Evolutionary conservation across 2,888 invertebrate species (phyloP).

Genomic region (Caenorhabditis parvicauda): DNA sequence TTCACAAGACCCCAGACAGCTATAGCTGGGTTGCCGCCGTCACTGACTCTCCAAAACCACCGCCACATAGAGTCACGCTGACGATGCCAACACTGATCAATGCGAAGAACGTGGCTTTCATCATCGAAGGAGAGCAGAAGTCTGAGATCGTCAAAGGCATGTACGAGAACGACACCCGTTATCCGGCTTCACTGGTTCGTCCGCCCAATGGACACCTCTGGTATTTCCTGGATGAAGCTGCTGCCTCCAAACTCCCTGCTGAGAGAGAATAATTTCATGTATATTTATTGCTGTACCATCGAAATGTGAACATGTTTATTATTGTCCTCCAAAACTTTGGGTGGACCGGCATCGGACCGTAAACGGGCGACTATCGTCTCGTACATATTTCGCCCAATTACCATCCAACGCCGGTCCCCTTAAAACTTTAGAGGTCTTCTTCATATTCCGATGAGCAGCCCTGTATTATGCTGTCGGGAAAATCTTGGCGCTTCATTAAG

Average conservation of each 20-base stretch:
- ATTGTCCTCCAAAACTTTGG: too few relatives aligned
- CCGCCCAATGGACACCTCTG: conserved; percentile 25
- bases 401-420: too few relatives aligned
- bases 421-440: too few relatives aligned
- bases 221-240: conserved; percentile 29
- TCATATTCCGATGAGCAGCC: too few relatives aligned
- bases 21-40: conserved; percentile 77
- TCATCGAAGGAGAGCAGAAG: conserved; percentile 80
- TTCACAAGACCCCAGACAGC: conserved; percentile 25
- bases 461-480: too few relatives aligned
- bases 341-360: too few relatives aligned
- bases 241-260: conserved; percentile 16
- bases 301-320: too few relatives aligned
- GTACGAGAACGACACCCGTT: not conserved
- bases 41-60: conserved; percentile 92
- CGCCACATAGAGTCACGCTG: conserved; percentile 83
- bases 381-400: too few relatives aligned
- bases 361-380: too few relatives aligned
- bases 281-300: too few relatives aligned
- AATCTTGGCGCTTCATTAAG: too few relatives aligned
- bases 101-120: conserved; percentile 80
- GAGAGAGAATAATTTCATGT: too few relatives aligned
- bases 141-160: conserved; percentile 79
- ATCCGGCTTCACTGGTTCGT: conserved; percentile 24
- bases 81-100: conserved; percentile 85